Base-by-base conservation (phyloP, 2,113 vertebrate species). In the Rhea americana region DNA sequence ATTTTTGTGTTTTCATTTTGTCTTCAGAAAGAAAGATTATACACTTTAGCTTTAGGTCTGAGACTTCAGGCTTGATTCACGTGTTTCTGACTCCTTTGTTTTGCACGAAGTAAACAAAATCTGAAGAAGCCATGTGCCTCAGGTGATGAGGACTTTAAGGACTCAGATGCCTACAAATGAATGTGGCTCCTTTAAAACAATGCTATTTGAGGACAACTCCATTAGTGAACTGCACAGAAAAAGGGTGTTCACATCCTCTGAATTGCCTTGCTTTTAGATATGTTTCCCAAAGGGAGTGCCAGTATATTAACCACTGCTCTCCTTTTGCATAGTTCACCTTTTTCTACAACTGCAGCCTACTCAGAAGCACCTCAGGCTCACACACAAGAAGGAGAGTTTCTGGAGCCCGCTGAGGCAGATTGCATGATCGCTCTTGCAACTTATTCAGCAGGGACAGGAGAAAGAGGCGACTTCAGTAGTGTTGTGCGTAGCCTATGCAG, bases 1-100 rank as follows among this genome's bases (percentile, higher is more conserved):
- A n/a, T n/a, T 85, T 94, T 76, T 79, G 26, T 87, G 45, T 79
- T 91, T 94, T 3, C 4, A 8, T 93, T 96, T 94, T 91, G 76
- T 76, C 59, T 78, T 63, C 70, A 84, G 80, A 90, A 70, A 61
- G 41, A 71, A 87, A 79, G 18, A 37, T 87, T 87, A 63, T 47
- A 19, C 13, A 35, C 45, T n/a, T 81, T 81, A 77, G 4, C 61
- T 85, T 81, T 91, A 66, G 61, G 48, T 39, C 47, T 76, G 35
- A 30, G 77, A 58, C 11, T 82, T 81, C 26, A 48, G 58, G 8
- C 35, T 61, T 78, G 25, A 76, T 41, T 61, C 39, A 7, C 1
- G 2, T 58, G 30, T 86, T 93, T 78, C 65, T 92, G 61, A 2
- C 8, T 87, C 37, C 47, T 87, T 87, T 13, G 26, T 2, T 83